These are phyloP conservation scores for Synergus japonicus DNA, from an alignment of 2,888 invertebrate genomes.

Conservation along the genomic window DNA sequence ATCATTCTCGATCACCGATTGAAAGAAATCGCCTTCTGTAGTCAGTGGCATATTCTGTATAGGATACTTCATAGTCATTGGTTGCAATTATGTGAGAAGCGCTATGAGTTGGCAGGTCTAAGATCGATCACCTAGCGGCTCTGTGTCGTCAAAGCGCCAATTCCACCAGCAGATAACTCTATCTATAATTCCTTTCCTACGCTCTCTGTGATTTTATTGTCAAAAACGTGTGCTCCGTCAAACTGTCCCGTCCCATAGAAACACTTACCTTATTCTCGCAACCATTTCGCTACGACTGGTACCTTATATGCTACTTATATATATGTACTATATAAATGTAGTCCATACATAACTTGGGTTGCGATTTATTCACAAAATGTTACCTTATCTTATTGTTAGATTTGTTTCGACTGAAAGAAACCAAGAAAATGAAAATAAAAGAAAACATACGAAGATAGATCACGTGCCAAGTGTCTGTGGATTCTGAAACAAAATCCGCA, in stretches of 20 bases:
- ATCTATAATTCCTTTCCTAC: constrained; percentile 54
- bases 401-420: constrained; percentile 31
- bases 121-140: constrained; percentile 55
- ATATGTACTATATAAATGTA: not conserved
- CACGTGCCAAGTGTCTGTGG: constrained; percentile 38
- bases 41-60: not conserved
- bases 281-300: not conserved
- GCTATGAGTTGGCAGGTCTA: constrained; percentile 56
- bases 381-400: constrained; percentile 35
- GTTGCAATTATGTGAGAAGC: constrained; percentile 51
- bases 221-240: constrained; percentile 55
- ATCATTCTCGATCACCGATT: constrained; percentile 1
- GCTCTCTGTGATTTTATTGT: constrained; percentile 56
- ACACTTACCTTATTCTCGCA: constrained; percentile 26
- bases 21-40: constrained; percentile 8
- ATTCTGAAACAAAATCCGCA: constrained; percentile 36
- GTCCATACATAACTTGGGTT: not conserved
- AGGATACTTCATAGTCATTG: constrained; percentile 43
- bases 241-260: constrained; percentile 55
- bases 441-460: constrained; percentile 30
- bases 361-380: not conserved
- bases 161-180: constrained; percentile 57
- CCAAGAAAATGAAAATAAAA: constrained; percentile 24
- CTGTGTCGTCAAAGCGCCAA: constrained; percentile 53
- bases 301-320: not conserved